A percentile compares a stretch with the other conserved stretches of the same genome.
Evolutionary conservation across 2,113 vertebrate species (phyloP).

Genomic region (Lepisosteus osseus): DNA sequence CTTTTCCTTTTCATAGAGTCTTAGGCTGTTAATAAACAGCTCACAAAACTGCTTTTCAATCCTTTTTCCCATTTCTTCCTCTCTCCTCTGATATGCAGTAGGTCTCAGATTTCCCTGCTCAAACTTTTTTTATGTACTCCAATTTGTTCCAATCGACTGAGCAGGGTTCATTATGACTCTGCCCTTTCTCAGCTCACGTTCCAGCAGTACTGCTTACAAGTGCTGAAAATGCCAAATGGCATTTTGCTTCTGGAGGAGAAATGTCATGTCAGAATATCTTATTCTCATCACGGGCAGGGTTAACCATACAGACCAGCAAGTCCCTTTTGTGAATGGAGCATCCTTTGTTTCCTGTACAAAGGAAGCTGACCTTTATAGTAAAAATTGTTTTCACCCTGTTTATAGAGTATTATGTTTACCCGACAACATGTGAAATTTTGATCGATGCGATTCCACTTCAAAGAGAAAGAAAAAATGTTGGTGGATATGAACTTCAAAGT

Average conservation of each 20-base stretch:
- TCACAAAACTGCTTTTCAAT: too few relatives aligned
- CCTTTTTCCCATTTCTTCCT: background rate
- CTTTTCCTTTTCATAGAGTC: too few relatives aligned
- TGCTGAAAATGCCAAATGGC: constrained; percentile 3
- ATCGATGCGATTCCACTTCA: too few relatives aligned
- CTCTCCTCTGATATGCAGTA: background rate
- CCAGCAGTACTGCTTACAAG: background rate
- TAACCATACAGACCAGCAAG: background rate
- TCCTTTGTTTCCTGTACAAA: background rate
- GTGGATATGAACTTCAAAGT: too few relatives aligned
- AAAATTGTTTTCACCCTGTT: too few relatives aligned
- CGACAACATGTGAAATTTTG: too few relatives aligned
- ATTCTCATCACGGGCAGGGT: background rate
- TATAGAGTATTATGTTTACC: too few relatives aligned
- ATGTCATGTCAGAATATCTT: constrained; percentile 16
- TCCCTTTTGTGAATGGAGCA: background rate
- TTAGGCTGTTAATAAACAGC: background rate
- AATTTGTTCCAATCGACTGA: constrained; percentile 13
- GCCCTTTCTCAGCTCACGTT: constrained; percentile 8
- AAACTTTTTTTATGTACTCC: background rate
- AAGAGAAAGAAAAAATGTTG: too few relatives aligned
- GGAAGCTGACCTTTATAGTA: background rate
- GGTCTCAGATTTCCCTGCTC: background rate
- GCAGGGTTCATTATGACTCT: background rate
- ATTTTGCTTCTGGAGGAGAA: constrained; percentile 3